phyloP scores from a whole-genome alignment of 2,888 invertebrate species.

The Noctua janthe region DNA sequence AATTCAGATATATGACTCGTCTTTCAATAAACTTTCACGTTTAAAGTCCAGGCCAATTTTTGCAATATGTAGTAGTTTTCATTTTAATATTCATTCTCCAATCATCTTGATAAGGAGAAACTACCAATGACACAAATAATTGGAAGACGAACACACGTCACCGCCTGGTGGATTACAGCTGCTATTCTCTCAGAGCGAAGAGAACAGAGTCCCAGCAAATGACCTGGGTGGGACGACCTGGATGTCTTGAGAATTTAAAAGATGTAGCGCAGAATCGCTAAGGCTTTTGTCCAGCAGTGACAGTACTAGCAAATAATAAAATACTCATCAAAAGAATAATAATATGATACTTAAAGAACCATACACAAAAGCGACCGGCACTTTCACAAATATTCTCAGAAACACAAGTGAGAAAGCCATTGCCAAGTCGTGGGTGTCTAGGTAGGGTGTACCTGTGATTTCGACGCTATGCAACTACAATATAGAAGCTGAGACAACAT shows the following conservation, averaged over 20 bases:
- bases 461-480: slow-evolving; percentile 9
- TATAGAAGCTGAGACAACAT: slow-evolving; percentile 32
- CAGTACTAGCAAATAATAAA: background rate
- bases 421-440: slow-evolving; percentile 19
- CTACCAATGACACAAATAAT: background rate
- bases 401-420: slow-evolving; percentile 26
- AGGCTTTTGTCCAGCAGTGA: background rate
- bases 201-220: background rate
- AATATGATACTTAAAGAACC: background rate
- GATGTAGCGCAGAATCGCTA: background rate
- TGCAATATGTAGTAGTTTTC: background rate
- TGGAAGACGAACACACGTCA: background rate
- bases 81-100: background rate
- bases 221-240: background rate
- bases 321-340: background rate
- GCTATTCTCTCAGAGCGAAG: background rate
- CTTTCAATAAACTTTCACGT: background rate
- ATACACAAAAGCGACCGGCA: background rate
- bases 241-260: background rate
- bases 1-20: background rate
- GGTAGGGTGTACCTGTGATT: slow-evolving; percentile 7
- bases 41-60: background rate
- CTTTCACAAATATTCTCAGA: background rate
- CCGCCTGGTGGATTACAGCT: background rate
- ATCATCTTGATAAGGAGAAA: background rate